Conservation (phyloP, 2,797 vertebrate species). For the Rallus crepitans region DNA sequence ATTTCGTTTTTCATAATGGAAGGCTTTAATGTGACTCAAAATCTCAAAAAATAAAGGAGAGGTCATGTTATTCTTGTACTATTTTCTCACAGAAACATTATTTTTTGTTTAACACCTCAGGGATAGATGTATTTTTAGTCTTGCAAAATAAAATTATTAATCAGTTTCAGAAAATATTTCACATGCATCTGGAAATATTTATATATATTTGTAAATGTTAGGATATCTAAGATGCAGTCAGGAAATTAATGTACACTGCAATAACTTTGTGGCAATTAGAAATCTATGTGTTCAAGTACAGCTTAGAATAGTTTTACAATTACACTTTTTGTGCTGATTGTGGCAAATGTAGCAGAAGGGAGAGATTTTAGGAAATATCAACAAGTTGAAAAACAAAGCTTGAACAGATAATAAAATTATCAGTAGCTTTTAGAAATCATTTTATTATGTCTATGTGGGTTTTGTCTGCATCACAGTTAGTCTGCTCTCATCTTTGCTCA, state of each 20-base stretch:
- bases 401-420: neutral
- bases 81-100: neutral
- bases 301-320: neutral
- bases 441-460: neutral
- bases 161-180: neutral
- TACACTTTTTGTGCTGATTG: neutral
- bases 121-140: neutral
- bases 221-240: neutral
- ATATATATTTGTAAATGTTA: neutral
- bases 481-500: neutral
- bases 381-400: neutral
- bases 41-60: neutral
- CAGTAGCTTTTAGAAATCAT: neutral
- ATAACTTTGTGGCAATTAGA: neutral
- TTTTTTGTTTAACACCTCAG: neutral
- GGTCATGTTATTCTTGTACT: neutral
- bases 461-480: neutral
- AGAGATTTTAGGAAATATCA: neutral
- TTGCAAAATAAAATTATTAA: slow-evolving; percentile 23
- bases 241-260: neutral
- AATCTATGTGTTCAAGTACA: neutral
- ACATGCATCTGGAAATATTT: neutral
- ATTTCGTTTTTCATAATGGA: neutral
- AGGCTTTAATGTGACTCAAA: neutral
- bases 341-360: neutral